These are phyloP conservation scores for Drosophila basisetae DNA, from an alignment of 2,888 invertebrate species.

Conservation along the genomic window DNA sequence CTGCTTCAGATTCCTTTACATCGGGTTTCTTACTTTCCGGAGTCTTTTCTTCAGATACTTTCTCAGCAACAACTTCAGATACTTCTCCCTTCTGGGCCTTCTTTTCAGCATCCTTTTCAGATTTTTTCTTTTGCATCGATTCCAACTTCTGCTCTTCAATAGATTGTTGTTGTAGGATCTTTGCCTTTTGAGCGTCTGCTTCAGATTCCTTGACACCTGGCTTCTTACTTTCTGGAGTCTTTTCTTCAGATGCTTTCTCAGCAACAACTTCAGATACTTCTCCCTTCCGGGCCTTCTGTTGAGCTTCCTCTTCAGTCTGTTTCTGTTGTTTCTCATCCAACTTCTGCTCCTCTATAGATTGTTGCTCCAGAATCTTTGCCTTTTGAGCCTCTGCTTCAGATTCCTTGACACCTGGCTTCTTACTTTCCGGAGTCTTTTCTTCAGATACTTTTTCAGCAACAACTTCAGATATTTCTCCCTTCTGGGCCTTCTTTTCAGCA, in stretches of 20 bases:
- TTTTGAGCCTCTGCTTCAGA: background rate
- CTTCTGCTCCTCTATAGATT: no score
- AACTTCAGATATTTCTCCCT: background rate
- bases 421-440: background rate
- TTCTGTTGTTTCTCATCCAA: no score
- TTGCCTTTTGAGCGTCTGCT: background rate
- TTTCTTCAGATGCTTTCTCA: constrained; percentile 3
- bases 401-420: background rate
- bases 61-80: background rate
- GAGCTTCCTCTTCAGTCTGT: background rate
- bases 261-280: constrained; percentile 9
- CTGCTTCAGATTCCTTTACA: background rate
- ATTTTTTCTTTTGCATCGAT: background rate
- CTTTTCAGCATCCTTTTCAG: rapidly evolving
- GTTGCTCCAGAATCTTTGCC: no score
- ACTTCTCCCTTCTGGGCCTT: background rate
- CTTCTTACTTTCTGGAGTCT: background rate
- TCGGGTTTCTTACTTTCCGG: background rate
- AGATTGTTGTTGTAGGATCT: background rate
- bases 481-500: rapidly evolving
- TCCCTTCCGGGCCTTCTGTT: constrained; percentile 3
- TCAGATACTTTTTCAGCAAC: background rate
- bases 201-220: background rate
- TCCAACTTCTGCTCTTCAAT: background rate
- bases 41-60: background rate